Evolutionary conservation across 2,797 vertebrate species (phyloP), one percentile per base, ranked within the genome.

Genomic region (Gila robusta): DNA sequence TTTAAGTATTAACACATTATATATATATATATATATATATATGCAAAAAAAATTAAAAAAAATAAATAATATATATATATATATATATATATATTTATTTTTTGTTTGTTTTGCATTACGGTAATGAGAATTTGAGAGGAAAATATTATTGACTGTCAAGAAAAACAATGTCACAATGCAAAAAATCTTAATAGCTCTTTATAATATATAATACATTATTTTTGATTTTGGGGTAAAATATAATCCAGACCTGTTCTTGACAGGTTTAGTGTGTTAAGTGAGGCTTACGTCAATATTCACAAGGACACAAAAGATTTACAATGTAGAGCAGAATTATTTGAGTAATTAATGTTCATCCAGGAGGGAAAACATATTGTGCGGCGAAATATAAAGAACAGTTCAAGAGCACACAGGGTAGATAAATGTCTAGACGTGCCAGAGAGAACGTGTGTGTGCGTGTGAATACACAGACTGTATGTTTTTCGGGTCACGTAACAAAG

Each of bases 401-500:
- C 79, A 79, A 79, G 54, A 79, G 56, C 77, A 44, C 23, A 26
- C 35, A 4, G 19, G 7, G 39, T 35, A 69, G 62, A 67, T 69
- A 52, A 81, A 69, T 69, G 62, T 81, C 64, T 52, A 69, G 44
- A 52, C 64, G 6, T 49, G 44, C 28, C 44, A 37, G 64, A 67
- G 44, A 81, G 19, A 67, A 67, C 44, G 44, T n/a, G 28, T 80
- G 78, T 81, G 41, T 69, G 79, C 11, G 64, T 81, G 79, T 52
- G 64, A 67, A 69, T 41, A 67, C 79, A 49, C 28, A 49, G 64
- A 81, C 41, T 69, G 64, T 64, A 64, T 47, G 62, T 80, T 80
- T 80, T 67, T 28, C 79, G 28, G 79, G 79, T 81, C 62, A 81
- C 12, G 28, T 81, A 81, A 81, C 64, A 81, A 81, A 81, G 79